Conservation (phyloP, 2,113 vertebrate species). For the Neogale vison region DNA sequence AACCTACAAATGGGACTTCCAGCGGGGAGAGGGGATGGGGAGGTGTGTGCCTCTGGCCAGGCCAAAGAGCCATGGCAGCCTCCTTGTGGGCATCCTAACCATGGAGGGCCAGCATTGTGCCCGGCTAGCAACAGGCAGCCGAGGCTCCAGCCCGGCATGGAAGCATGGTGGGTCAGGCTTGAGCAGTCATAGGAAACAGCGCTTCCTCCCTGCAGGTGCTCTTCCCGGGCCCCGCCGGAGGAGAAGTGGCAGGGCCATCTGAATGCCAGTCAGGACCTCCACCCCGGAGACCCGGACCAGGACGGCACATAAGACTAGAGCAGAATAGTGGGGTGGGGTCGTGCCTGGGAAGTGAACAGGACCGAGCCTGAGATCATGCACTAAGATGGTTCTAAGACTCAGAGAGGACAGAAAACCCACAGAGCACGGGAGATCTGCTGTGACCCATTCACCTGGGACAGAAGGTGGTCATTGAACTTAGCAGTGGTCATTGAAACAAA, state of each 20-base stretch:
- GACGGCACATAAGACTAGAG: too few species aligned
- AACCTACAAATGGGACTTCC: not conserved
- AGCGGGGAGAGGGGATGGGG: not conserved
- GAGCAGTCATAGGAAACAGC: not conserved
- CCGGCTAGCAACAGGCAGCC: too few species aligned
- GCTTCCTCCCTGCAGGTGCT: too few species aligned
- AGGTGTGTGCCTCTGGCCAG: not conserved
- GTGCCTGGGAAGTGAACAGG: not conserved
- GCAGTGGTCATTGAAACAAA: not conserved
- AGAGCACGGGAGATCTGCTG: not conserved
- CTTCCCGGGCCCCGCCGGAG: not conserved
- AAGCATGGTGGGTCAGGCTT: not conserved
- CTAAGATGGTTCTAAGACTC: not conserved
- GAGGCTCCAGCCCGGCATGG: not conserved
- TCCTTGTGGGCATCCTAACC: not conserved
- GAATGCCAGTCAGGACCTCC: fast-evolving
- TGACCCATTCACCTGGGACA: not conserved
- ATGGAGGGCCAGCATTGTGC: not conserved
- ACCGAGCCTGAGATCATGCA: not conserved
- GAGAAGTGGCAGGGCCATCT: not conserved
- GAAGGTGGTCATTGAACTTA: not conserved
- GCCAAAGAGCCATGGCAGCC: not conserved
- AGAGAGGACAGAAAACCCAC: not conserved
- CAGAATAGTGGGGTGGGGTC: too few species aligned
- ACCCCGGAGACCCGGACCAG: not conserved